Evolutionary conservation across 2,888 invertebrate species (phyloP).

Genomic region (Hesperia comma): DNA sequence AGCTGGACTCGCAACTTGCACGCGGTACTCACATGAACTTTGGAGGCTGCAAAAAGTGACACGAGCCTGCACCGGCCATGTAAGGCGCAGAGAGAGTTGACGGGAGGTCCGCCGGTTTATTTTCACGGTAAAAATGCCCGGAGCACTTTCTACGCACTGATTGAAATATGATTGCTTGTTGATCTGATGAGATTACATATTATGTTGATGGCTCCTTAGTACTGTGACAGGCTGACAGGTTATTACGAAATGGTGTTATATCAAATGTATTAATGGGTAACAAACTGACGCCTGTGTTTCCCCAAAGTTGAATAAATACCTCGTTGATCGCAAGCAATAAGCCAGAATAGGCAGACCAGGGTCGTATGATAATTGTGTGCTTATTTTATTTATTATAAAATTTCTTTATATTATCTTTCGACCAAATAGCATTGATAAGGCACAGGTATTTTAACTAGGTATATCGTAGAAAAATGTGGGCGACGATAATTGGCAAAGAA

Average conservation of each 20-base stretch:
- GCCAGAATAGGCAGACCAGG: too few species aligned
- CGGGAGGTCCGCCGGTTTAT: slow-evolving; percentile 38
- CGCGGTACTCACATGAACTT: slow-evolving; percentile 2
- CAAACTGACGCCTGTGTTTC: too few species aligned
- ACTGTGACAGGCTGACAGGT: background rate
- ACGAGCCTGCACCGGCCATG: slow-evolving; percentile 44
- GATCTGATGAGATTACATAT: slow-evolving; percentile 2
- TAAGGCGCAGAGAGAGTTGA: slow-evolving; percentile 44
- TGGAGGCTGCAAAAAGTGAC: slow-evolving; percentile 37
- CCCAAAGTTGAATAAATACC: too few species aligned
- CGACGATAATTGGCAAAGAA: too few species aligned
- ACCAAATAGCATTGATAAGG: too few species aligned
- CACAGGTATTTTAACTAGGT: too few species aligned
- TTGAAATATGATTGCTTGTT: slow-evolving; percentile 18
- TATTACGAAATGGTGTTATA: background rate
- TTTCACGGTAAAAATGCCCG: slow-evolving; percentile 45
- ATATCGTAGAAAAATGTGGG: too few species aligned
- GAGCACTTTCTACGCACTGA: slow-evolving; percentile 30
- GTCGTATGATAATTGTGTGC: too few species aligned
- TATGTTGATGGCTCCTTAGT: slow-evolving; percentile 2
- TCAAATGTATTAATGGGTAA: too few species aligned
- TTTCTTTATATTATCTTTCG: too few species aligned
- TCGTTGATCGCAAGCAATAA: too few species aligned
- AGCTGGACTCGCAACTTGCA: slow-evolving; percentile 5
- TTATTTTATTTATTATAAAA: too few species aligned